Conservation (phyloP, 2,888 invertebrate genomes). For the Drosophila algonquin region DNA sequence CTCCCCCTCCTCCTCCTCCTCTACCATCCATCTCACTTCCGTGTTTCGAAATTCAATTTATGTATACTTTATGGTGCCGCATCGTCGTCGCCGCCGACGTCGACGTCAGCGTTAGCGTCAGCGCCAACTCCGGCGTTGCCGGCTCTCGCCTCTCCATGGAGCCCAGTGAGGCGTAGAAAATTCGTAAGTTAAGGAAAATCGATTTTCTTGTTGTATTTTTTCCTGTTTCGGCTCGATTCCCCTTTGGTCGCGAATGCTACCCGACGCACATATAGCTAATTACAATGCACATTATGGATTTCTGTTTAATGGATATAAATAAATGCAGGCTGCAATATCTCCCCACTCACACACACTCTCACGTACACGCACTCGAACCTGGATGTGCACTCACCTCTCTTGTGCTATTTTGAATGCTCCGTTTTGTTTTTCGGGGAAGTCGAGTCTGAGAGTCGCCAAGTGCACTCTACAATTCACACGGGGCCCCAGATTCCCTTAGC, state of each 20-base stretch:
- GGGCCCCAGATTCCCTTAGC: slow-evolving; percentile 22
- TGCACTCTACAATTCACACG: background rate
- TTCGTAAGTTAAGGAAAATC: slow-evolving; percentile 75
- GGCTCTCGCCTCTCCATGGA: slow-evolving; percentile 49
- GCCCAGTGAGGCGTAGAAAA: slow-evolving; percentile 67
- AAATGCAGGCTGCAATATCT: slow-evolving; percentile 18
- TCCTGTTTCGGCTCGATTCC: slow-evolving; percentile 21
- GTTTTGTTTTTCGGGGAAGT: slow-evolving; percentile 11
- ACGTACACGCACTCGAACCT: slow-evolving; percentile 25
- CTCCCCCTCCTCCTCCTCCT: slow-evolving; percentile 13
- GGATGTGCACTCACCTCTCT: slow-evolving; percentile 45
- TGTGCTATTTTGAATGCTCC: slow-evolving; percentile 36
- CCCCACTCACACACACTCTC: slow-evolving; percentile 2
- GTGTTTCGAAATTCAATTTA: slow-evolving; percentile 78
- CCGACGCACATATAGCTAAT: slow-evolving; percentile 16
- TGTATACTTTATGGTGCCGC: slow-evolving; percentile 69
- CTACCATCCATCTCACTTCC: slow-evolving; percentile 56
- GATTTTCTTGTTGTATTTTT: slow-evolving; percentile 66
- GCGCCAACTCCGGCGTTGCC: slow-evolving; percentile 35
- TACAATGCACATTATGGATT: slow-evolving; percentile 17
- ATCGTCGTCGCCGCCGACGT: slow-evolving; percentile 32
- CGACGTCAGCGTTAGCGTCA: slow-evolving; percentile 23
- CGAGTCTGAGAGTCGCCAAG: background rate
- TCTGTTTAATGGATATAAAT: slow-evolving; percentile 11
- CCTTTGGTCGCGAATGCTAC: slow-evolving; percentile 27